Evolutionary conservation across 2,113 vertebrate genomes (phyloP), one percentile per base, ranked within the genome.

Genomic region (Scophthalmus maximus): DNA sequence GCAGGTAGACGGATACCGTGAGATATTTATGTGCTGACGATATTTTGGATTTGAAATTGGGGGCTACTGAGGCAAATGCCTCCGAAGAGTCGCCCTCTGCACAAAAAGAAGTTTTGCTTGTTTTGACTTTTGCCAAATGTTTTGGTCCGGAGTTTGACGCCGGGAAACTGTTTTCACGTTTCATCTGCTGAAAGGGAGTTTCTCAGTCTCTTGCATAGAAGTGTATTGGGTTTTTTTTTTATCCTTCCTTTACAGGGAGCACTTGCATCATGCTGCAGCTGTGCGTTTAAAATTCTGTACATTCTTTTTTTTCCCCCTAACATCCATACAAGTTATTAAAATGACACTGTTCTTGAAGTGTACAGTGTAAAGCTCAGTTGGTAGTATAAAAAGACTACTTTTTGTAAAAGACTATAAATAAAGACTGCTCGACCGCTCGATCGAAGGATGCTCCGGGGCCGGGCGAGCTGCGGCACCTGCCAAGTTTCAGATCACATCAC

Each of bases 401-500:
- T n/a, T n/a, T n/a, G n/a, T n/a, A n/a, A n/a, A n/a, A n/a, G n/a
- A 74, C 68, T 53, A 32, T 53, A 29, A 71, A 68, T 74, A 50
- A 76, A 51, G 36, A 74, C 25, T 60, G 12, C 0, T 18, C 20
- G 32, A 53, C 34, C 62, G 42, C 20, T 18, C 56, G 73, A 44
- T 55, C 67, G 68, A 81, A 53, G 42, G 46, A 78, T 78, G 34
- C 67, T 70, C 63, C 32, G 32, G 32, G 32, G 32, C 32, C 32
- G 32, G 32, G 9, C 58, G 32, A 40, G 64, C 58, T 70, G 61
- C 36, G 23, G 4, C 55, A n/a, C 38, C 5, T 63, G 81, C 68
- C 75, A 70, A 70, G 55, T 70, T 55, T 65, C 44, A 25, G 14
- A 69, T 63, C 72, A 22, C 51, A 56, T 42, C 32, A 7, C 62